These are phyloP conservation scores for Vanacampus margaritifer DNA, from an alignment of 2,113 vertebrate genomes.

Conservation along the genomic window DNA sequence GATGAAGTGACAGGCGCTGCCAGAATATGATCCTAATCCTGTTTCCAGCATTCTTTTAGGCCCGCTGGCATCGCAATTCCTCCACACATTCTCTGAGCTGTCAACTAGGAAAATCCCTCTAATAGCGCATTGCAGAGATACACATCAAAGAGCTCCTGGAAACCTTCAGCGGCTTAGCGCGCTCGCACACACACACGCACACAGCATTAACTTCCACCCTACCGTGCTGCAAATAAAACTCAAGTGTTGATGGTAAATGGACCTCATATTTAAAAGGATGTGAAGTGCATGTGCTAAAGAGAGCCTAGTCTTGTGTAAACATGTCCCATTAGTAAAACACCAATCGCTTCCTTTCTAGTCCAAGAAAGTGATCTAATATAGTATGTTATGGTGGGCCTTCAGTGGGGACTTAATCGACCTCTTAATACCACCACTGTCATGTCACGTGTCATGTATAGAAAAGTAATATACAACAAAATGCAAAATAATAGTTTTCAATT, in stretches of 20 bases:
- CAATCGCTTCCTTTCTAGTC: conserved; percentile 8
- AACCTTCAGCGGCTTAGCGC: conserved; percentile 81
- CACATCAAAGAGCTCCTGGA: conserved; percentile 88
- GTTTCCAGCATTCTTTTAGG: conserved; percentile 85
- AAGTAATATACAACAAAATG: background rate
- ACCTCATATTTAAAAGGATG: conserved; percentile 36
- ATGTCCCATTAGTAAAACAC: conserved; percentile 3
- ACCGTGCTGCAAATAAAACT: conserved; percentile 24
- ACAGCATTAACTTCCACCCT: conserved; percentile 46
- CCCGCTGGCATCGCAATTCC: conserved; percentile 80
- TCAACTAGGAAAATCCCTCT: conserved; percentile 86
- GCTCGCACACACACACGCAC: conserved; percentile 46
- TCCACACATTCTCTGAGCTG: conserved; percentile 86
- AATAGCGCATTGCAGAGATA: conserved; percentile 83
- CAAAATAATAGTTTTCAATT: background rate
- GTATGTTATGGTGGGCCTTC: conserved; percentile 18
- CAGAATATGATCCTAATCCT: conserved; percentile 98
- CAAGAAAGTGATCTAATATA: conserved; percentile 32
- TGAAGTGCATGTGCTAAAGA: background rate
- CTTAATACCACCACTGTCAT: background rate
- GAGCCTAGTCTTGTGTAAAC: conserved; percentile 31
- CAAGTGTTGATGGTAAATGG: conserved; percentile 36
- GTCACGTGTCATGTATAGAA: background rate
- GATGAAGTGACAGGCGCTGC: conserved; percentile 84
- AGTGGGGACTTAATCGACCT: background rate